These are phyloP conservation scores for Aulostomus chinensis DNA, from an alignment of 2,797 vertebrate species.

Conservation along the genomic window DNA sequence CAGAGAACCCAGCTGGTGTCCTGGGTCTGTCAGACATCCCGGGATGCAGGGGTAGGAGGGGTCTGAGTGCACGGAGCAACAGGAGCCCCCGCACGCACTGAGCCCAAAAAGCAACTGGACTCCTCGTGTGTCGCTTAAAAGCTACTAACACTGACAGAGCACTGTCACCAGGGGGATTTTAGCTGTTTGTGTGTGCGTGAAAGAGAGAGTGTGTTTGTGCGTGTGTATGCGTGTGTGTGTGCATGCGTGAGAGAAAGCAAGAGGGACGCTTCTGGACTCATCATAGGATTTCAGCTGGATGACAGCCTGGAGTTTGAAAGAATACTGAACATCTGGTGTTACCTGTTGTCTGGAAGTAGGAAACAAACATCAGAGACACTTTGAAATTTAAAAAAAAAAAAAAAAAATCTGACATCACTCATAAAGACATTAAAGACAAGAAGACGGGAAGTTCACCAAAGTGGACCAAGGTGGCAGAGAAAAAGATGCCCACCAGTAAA, in stretches of 20 bases:
- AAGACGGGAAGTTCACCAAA: slow-evolving; percentile 21
- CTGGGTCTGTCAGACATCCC: slow-evolving; percentile 51
- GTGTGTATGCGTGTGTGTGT: slow-evolving; percentile 16
- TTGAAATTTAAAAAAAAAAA: slow-evolving; percentile 20
- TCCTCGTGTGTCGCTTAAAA: slow-evolving; percentile 42
- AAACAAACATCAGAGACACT: slow-evolving; percentile 2
- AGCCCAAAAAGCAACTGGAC: slow-evolving; percentile 50
- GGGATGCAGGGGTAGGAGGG: slow-evolving; percentile 43
- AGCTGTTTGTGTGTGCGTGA: slow-evolving; percentile 23
- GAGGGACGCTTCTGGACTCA: slow-evolving; percentile 50
- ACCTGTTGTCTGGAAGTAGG: slow-evolving; percentile 47
- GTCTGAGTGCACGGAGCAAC: slow-evolving; percentile 49
- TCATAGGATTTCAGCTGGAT: slow-evolving; percentile 49
- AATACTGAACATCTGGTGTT: slow-evolving; percentile 37
- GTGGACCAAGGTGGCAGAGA: slow-evolving; percentile 39
- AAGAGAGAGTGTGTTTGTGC: slow-evolving; percentile 4
- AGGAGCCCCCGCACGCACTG: slow-evolving; percentile 32
- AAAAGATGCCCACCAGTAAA: slow-evolving; percentile 64
- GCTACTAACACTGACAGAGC: slow-evolving; percentile 53
- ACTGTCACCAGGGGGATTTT: slow-evolving; percentile 40
- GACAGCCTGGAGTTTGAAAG: slow-evolving; percentile 46
- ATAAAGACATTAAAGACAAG: slow-evolving; percentile 12
- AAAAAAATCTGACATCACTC: slow-evolving; percentile 18
- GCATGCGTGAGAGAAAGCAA: slow-evolving; percentile 45
- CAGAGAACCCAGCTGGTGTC: slow-evolving; percentile 48